These are phyloP conservation scores for Ditylenchus dipsaci DNA, from an alignment of 1,140 invertebrate species.

Conservation along the genomic window DNA sequence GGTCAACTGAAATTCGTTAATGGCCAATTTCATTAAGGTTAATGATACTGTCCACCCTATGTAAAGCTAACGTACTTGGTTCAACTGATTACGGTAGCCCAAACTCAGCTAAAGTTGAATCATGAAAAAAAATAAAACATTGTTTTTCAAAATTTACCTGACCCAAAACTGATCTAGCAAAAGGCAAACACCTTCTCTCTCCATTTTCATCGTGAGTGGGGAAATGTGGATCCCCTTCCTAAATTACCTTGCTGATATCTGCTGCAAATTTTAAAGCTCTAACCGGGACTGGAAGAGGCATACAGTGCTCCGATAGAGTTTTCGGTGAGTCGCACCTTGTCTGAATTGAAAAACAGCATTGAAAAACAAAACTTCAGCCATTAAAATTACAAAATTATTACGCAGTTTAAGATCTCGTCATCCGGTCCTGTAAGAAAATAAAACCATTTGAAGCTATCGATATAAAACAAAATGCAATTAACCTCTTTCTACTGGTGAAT, in stretches of 20 bases:
- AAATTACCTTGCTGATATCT: background rate
- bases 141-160: slow-evolving; percentile 61
- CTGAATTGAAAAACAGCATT: background rate
- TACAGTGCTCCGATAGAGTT: slow-evolving; percentile 55
- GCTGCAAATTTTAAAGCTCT: background rate
- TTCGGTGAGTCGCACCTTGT: slow-evolving; percentile 52
- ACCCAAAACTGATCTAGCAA: slow-evolving; percentile 83
- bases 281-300: slow-evolving; percentile 50
- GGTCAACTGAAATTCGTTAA: slow-evolving; percentile 68
- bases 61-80: slow-evolving; percentile 12
- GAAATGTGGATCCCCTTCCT: slow-evolving; percentile 55
- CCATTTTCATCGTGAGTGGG: slow-evolving; percentile 68
- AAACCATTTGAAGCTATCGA: background rate
- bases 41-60: background rate
- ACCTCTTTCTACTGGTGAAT: slow-evolving; percentile 81
- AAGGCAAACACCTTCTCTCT: slow-evolving; percentile 78
- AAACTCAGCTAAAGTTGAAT: slow-evolving; percentile 1
- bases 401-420: slow-evolving; percentile 56
- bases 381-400: background rate
- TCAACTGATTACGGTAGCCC: slow-evolving; percentile 24
- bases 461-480: background rate
- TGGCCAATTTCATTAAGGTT: background rate
- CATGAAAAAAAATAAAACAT: no score
- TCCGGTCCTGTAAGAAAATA: slow-evolving; percentile 45
- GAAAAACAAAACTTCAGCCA: background rate